Base-by-base conservation (phyloP, 2,888 invertebrate species). In the Eustalomyia histrio region DNA sequence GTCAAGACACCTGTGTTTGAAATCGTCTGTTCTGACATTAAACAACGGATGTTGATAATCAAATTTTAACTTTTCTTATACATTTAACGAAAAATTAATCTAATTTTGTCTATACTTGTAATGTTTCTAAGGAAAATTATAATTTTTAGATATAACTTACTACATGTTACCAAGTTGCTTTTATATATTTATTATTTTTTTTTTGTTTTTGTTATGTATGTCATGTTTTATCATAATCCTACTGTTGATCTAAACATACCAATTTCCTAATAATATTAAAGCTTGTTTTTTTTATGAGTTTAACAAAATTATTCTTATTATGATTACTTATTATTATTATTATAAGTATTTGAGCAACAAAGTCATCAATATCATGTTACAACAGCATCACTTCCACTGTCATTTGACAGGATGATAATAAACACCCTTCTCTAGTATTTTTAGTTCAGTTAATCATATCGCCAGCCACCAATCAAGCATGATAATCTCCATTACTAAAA, bases 401-500 rank as follows among this genome's bases (percentile, higher is more conserved):
- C 29, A 29, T 29, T 29, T 29, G 29, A 29, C 24, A 33, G 55
- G 52, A 35, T 50, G 12, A 63, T 63, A 21, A 7, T 14, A 35
- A 33, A 21, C 63, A 64, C 63, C 60, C 69, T 71, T 39, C 50
- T 16, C 16, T 17, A 39, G 39, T 1, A 47, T 47, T 2, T 47
- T 47, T 14, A 47, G 7, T n/a, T 47, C 73, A 88, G 86, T 88
- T 88, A 89, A 88, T 87, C 88, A 88, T 87, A 87, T 87, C 85
- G 85, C 85, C 29, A 84, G 85, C 85, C 87, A 84, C 88, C 89
- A 88, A 88, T 88, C 88, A 89, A 85, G 85, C 87, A 84, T 86
- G 83, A 84, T 88, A 89, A 88, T 88, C 89, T 86, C 81, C 81
- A 69, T 79, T 79, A 76, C 76, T 64, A 73, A 79, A 79, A 79